Evolutionary conservation across 2,113 vertebrate species (phyloP).

Genomic region (Xiphorhynchus elegans): DNA sequence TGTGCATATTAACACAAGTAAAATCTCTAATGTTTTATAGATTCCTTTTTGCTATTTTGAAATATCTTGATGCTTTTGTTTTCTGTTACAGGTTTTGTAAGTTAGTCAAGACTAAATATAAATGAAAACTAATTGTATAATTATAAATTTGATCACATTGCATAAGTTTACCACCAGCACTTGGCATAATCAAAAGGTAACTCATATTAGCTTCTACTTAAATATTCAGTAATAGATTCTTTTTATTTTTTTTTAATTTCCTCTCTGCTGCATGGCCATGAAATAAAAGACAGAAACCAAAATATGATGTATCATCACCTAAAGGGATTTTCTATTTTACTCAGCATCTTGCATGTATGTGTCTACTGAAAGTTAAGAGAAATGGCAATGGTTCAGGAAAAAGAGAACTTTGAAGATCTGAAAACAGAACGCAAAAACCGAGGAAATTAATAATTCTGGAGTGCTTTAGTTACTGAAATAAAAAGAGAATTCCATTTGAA

Average conservation of each 20-base stretch:
- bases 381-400: neutral
- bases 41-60: neutral
- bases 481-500: neutral
- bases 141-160: neutral
- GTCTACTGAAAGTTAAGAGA: neutral
- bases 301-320: neutral
- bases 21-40: neutral
- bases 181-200: neutral
- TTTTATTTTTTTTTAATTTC: neutral
- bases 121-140: neutral
- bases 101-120: neutral
- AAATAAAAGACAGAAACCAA: neutral
- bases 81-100: neutral
- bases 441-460: neutral
- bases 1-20: neutral
- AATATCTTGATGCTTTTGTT: neutral
- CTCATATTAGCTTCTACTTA: neutral
- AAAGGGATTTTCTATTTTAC: neutral
- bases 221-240: neutral
- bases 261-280: neutral
- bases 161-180: neutral
- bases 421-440: neutral
- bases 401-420: neutral
- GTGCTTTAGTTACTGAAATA: neutral
- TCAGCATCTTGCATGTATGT: rapidly evolving